A percentile compares a stretch with the other conserved stretches of the same genome.
Evolutionary conservation across 1,140 invertebrate genomes (phyloP).

Genomic region (Aculops lycopersici): DNA sequence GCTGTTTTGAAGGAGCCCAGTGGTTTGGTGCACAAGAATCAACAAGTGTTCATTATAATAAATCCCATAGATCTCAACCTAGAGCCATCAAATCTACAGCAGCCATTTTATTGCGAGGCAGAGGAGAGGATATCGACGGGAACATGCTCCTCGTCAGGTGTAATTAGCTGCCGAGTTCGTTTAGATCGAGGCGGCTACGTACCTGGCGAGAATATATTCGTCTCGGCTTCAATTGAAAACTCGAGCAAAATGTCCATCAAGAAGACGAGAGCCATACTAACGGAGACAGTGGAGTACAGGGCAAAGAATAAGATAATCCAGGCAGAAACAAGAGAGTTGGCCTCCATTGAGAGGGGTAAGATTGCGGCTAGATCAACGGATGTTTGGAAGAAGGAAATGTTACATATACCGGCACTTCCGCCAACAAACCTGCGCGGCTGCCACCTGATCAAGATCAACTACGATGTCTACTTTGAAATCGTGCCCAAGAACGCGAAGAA

Average conservation of each 20-base stretch:
- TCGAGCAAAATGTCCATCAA: constrained; percentile 40
- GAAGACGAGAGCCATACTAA: constrained; percentile 36
- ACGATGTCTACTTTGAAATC: constrained; percentile 75
- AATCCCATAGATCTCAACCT: constrained; percentile 72
- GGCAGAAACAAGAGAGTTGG: constrained; percentile 50
- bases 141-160: constrained; percentile 44
- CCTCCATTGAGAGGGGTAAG: constrained; percentile 41
- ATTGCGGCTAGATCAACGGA: constrained; percentile 42
- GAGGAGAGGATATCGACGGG: constrained; percentile 56
- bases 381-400: constrained; percentile 56
- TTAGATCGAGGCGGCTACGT: constrained; percentile 68
- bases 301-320: constrained; percentile 43
- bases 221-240: constrained; percentile 52
- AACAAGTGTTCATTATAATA: constrained; percentile 85
- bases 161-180: constrained; percentile 43
- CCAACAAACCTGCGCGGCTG: constrained; percentile 80
- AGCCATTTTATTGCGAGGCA: constrained; percentile 60
- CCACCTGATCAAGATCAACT: constrained; percentile 68
- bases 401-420: constrained; percentile 68
- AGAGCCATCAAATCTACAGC: constrained; percentile 54
- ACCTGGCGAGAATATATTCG: constrained; percentile 56
- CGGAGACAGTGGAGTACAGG: constrained; percentile 64
- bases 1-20: constrained; percentile 56
- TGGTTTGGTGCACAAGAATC: constrained; percentile 66
- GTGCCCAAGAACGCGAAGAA: constrained; percentile 63